phyloP scores from a whole-genome alignment of 2,797 vertebrate genomes.

The Manis pentadactyla region DNA sequence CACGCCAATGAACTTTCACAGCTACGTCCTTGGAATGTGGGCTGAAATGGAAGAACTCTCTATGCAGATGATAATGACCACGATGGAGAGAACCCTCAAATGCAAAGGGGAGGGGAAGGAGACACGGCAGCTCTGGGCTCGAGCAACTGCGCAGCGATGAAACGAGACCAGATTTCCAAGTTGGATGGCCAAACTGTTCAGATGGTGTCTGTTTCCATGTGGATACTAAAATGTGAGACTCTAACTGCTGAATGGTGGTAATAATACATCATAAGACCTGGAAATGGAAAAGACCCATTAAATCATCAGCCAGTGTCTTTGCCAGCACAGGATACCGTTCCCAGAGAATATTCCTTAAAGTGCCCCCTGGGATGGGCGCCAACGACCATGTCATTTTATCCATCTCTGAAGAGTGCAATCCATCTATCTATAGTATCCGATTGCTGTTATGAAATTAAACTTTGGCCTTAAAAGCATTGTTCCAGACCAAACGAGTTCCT shows the following conservation, averaged over 20 bases:
- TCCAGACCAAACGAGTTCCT: conserved; percentile 62
- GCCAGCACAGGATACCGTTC: conserved; percentile 47
- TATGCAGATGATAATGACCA: not conserved
- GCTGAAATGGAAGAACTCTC: not conserved
- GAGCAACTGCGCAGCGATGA: not conserved
- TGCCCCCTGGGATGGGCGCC: conserved; percentile 67
- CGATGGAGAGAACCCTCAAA: not conserved
- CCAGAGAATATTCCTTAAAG: conserved; percentile 64
- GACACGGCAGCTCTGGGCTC: not conserved
- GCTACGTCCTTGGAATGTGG: conserved; percentile 1
- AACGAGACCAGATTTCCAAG: not conserved
- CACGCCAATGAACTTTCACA: not conserved
- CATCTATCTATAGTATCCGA: conserved; percentile 72
- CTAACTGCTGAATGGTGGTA: not conserved
- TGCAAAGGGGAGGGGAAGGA: not conserved
- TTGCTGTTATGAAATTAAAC: conserved; percentile 82
- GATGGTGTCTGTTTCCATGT: not conserved
- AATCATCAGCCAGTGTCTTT: conserved; percentile 64
- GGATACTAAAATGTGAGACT: not conserved
- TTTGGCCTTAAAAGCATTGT: conserved; percentile 77
- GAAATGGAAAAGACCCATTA: conserved; percentile 65
- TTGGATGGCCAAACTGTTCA: not conserved
- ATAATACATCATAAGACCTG: conserved; percentile 54
- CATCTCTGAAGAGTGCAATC: conserved; percentile 52
- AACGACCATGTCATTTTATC: conserved; percentile 66